Evolutionary conservation across 2,797 vertebrate genomes (phyloP), one percentile per base, ranked within the genome.

Genomic region (Chloroceryle amazona): DNA sequence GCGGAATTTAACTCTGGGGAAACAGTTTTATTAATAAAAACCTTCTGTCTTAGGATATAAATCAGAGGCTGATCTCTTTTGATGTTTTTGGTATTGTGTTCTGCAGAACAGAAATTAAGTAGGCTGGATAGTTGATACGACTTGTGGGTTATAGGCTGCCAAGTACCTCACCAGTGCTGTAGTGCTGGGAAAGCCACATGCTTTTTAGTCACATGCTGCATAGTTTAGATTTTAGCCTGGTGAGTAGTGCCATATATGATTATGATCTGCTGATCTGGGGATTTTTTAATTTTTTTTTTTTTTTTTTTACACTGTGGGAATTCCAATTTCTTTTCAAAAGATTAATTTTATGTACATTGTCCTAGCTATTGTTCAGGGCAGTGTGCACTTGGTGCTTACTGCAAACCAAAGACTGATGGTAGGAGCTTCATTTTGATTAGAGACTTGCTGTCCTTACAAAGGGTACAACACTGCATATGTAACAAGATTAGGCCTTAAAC

Each of bases 11-110:
- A 93, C 83, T 94, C 83, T 33, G 71, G 91, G 86, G 93, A 96
- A 97, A 92, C 44, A 65, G 23, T 94, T 96, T 96, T 92, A 95
- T 94, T 97, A 97, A 97, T 89, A 87, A 96, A 95, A 95, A 44
- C 86, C 90, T 91, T 74, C 71, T 97, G 93, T 80, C 74, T 80
- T 82, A 46, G 88, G 52, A 25, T 81, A 61, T 94, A 68, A 85
- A 76, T 94, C 49, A 61, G n/a, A 67, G 29, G 42, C 68, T 8
- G 19, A 13, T 68, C 61, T 89, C 95, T 93, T 96, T 95, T 97
- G 93, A 96, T 96, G 95, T 92, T 55, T 71, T 93, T 76, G 60
- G 21, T 84, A 62, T 85, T 86, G 91, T 81, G 33, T 49, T 80
- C 63, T 89, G 67, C 55, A 82, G 89, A 86, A 57, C 9, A 61